phyloP scores from a whole-genome alignment of 2,797 vertebrate species.

The Gymnodraco acuticeps region DNA sequence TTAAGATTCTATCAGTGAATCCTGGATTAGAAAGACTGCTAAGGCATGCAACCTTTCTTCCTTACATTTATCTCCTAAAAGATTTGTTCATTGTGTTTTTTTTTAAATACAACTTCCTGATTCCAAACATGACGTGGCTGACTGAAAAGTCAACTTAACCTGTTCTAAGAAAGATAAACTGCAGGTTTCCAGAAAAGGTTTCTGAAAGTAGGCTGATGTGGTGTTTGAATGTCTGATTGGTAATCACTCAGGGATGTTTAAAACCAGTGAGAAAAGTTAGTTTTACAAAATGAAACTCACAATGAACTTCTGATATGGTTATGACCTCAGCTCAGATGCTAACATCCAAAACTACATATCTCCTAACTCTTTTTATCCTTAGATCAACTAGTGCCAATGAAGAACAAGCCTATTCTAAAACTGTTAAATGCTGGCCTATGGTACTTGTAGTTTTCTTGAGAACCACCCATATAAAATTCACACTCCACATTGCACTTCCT shows the following conservation, averaged over 20 bases:
- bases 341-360: background rate
- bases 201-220: background rate
- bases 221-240: background rate
- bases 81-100: background rate
- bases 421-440: too few species aligned
- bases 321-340: background rate
- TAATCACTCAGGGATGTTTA: background rate
- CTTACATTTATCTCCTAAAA: background rate
- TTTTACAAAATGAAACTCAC: background rate
- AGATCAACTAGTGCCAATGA: too few species aligned
- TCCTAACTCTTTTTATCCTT: too few species aligned
- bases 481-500: too few species aligned
- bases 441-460: too few species aligned
- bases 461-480: too few species aligned
- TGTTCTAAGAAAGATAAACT: background rate
- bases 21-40: background rate
- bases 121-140: background rate
- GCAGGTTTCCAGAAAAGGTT: too few species aligned
- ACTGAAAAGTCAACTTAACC: background rate
- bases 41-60: background rate
- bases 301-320: background rate
- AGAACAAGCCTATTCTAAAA: too few species aligned
- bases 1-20: background rate
- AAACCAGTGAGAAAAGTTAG: background rate
- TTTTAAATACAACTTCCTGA: background rate